Conservation (phyloP, 2,797 vertebrate genomes). For the Periparus ater region DNA sequence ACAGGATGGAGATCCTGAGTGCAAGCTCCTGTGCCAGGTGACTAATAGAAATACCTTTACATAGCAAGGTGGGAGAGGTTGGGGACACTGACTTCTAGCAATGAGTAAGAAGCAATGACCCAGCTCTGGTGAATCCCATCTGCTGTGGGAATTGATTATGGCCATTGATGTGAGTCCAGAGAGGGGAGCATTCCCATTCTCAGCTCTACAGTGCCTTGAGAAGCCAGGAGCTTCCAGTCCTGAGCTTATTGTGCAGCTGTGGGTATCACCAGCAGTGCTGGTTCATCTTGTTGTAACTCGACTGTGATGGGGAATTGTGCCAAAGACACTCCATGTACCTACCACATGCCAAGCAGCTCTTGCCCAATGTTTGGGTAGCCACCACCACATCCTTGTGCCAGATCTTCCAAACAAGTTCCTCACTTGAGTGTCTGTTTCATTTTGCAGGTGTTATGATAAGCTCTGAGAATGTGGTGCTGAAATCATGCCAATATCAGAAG, state of each 20-base stretch:
- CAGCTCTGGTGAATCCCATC: not conserved
- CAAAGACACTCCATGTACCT: not conserved
- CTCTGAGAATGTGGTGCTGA: not conserved
- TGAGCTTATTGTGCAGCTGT: fast-evolving
- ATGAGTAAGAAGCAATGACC: not conserved
- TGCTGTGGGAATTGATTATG: not conserved
- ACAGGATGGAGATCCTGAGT: not conserved
- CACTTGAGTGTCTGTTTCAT: not conserved
- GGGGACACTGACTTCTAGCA: not conserved
- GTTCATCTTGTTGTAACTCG: not conserved
- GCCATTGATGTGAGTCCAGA: not conserved
- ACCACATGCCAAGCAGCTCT: not conserved
- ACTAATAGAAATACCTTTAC: not conserved
- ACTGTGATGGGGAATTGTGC: not conserved
- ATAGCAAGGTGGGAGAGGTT: not conserved
- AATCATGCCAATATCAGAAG: not conserved
- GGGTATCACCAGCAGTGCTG: not conserved
- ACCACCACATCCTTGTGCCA: not conserved
- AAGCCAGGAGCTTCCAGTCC: not conserved
- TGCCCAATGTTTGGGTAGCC: not conserved
- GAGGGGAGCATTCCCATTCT: not conserved
- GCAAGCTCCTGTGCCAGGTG: not conserved
- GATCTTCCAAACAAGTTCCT: not conserved
- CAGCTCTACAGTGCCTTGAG: not conserved
- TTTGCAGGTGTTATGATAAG: not conserved